Evolutionary conservation across 2,113 vertebrate genomes (phyloP), one percentile per base, ranked within the genome.

Genomic region (Sus scrofa): DNA sequence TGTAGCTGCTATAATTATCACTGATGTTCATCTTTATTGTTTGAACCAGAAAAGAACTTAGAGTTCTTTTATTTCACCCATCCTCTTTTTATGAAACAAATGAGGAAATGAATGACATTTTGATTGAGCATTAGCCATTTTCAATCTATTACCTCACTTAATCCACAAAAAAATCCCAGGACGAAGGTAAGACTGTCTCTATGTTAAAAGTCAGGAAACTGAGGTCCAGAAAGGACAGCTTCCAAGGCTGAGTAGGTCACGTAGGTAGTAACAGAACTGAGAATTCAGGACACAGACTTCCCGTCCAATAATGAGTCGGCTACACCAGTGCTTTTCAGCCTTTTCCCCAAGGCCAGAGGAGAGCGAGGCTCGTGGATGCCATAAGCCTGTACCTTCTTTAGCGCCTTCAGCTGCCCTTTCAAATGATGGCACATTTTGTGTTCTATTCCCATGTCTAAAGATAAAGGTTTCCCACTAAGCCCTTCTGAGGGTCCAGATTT

Each of bases 21-120:
- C 22, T 54, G 0, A 52, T 84, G 32, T 89, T 62, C 16, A 30
- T 78, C 20, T 65, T 73, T 65, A 32, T 52, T 77, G 34, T 89
- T 91, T 79, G 65, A 82, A 34, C 24, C 67, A 89, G 52, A 85
- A 94, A 86, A 67, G 2, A 89, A 73, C 34, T 83, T 87, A 50
- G 26, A 58, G 7, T 71, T 67, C 15, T 87, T 94, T 60, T 75
- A 89, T 91, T 73, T 90, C 27, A 52, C 14, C 15, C 6, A 32
- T 82, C 26, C 54, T 84, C 58, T 87, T 91, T 60, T 75, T 39
- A 88, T 37, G 26, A 88, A 30, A 71, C 39, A 70, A 30, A 89
- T 70, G 12, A 95, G 19, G 15, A 92, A 54, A 70, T 27, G 12
- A 70, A 73, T 52, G 58, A 83, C 27, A 18, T 7, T 85, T 50